Base-by-base conservation (phyloP, 2,113 vertebrate genomes). In the Periophthalmus modestus region DNA sequence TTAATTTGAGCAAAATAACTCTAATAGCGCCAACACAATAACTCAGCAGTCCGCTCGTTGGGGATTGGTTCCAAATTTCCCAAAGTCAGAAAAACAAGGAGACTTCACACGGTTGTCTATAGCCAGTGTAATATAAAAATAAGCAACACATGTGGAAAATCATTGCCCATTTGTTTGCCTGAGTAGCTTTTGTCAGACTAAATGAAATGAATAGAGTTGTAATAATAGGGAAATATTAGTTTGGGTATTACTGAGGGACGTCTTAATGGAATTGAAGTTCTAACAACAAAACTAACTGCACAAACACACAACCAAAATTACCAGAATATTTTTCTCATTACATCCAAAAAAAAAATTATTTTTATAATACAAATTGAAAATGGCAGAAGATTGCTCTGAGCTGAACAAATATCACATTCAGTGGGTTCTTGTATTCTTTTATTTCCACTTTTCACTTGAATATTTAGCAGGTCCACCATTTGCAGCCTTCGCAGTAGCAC, bases 1-100 rank as follows among this genome's bases (percentile, higher is more conserved):
- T 69, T 83, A 75, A 77, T 81, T 84, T 75, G 46, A 71, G 71
- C 69, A 62, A 48, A 58, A 13, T 36, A 73, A 75, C 59, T 63
- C 74, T 59, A 69, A 23, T 68, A 74, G 62, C 46, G 55, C 58
- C 43, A 65, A 68, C 46, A 65, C 21, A 72, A 71, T 28, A 36
- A 54, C 19, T 57, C 33, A 71, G 62, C 46, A 71, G 69, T 63
- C 2, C 10, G 46, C 75, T 75, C 75, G 21, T 78, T 28, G 75
- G 34, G 15, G 72, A 66, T 73, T 39, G 69, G 48, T 74, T 47
- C 73, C 72, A 66, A 68, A 81, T 79, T 82, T 68, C 80, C 76
- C 70, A 79, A 77, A 72, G 66, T 55, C 71, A 62, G 71, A 77
- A 43, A 58, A 19, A 5, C 0, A 12, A 36, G 28, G 68, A 75